Base-by-base conservation (phyloP, 1,140 invertebrate species). In the Trichonephila inaurata region DNA sequence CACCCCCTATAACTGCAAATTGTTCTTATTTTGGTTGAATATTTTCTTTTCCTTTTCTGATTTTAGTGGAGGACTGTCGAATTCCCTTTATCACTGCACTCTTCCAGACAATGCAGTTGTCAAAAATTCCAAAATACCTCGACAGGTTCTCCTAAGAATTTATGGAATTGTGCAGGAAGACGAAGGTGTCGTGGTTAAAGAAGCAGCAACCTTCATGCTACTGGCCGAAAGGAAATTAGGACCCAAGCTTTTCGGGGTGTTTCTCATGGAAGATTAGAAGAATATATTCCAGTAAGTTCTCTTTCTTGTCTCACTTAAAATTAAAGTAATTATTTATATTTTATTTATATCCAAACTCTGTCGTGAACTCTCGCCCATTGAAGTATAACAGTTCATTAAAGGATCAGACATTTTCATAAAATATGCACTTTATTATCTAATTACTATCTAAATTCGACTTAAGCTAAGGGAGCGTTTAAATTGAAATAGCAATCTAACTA, bases 171-270 rank as follows among this genome's bases (percentile, higher is more conserved):
- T 95, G 88, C 89, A 94, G 33, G 98, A 98, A 95, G 96, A 97
- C 1, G 98, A 98, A 95, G 97, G 97, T 28, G 97, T 99, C 69
- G 51, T 51, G 51, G 98, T 99, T 82, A 98, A 98, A 4, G 98
- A 99, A 95, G 98, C 98, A 14, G 98, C 99, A 1, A 98, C 99
- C 82, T 99, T 99, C 95, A 98, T 98, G 0, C 96, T 99, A 21
- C 96, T 99, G 5, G 98, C 98, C 0, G 99, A 99, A 96, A 97
- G 98, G 88, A 97, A 97, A 88, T 96, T 99, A 2, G 99, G 99
- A 0, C 99, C 99, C 0, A 98, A 98, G 95, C 96, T 99, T 3
- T 98, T 99, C 95, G 99, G 99, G 1, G 97, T 99, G 16, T 99
- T 95, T 98, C 98, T 6, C 97, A 98, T 12, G 99, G 99, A 10